These are phyloP conservation scores for Neogale vison DNA, from an alignment of 2,113 vertebrate species.

Conservation along the genomic window DNA sequence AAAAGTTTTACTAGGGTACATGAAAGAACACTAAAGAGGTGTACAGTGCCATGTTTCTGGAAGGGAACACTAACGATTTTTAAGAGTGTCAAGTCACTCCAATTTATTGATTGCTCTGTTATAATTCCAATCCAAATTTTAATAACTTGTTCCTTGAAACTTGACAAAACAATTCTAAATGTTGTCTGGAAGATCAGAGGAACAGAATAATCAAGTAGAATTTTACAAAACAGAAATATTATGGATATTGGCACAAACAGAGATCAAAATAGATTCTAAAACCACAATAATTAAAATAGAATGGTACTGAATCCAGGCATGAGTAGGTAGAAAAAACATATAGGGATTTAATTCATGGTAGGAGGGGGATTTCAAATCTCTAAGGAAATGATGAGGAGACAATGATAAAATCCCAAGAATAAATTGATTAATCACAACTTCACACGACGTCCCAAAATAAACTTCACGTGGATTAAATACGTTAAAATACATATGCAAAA, in stretches of 20 bases:
- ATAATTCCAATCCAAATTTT: neutral
- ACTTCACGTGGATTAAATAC: neutral
- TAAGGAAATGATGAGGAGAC: neutral
- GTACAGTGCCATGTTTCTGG: accelerated
- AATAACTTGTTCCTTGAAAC: neutral
- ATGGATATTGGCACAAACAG: neutral
- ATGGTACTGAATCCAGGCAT: no score
- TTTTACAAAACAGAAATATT: neutral
- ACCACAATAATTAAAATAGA: neutral
- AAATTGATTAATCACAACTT: neutral
- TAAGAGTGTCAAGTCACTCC: neutral
- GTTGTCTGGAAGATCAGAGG: neutral
- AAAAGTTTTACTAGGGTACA: neutral
- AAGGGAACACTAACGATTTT: neutral
- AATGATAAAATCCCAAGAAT: neutral
- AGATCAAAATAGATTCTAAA: neutral
- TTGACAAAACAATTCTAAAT: neutral
- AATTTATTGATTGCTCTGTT: neutral
- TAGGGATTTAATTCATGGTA: accelerated
- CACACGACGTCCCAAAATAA: neutral
- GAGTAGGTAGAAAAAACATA: neutral
- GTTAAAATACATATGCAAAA: neutral
- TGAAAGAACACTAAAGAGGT: neutral
- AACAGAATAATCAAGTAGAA: neutral
- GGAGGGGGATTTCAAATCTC: neutral